Percentiles rank a stretch among this genome's conserved stretches.
Conservation (phyloP, 53 echinoderm and acorn worm genomes). For the Actinopyga echinites region DNA sequence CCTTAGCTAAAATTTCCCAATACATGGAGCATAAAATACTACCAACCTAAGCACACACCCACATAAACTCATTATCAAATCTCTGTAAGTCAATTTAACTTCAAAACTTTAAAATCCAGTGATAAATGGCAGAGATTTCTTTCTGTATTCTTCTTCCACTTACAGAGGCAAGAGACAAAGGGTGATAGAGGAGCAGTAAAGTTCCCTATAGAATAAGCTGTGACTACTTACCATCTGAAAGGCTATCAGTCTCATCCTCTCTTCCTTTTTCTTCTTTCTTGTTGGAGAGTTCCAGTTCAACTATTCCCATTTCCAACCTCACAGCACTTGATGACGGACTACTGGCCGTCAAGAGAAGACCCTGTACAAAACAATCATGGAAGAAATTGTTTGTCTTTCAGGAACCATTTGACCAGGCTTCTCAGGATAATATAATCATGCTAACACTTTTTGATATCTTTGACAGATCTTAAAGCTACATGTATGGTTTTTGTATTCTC, state of each 20-base stretch:
- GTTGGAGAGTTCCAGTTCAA: conserved; percentile 88
- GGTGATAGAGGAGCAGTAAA: too few species aligned
- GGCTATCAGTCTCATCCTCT: conserved; percentile 14
- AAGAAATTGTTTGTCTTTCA: neutral
- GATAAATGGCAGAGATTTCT: neutral
- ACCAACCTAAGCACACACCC: too few species aligned
- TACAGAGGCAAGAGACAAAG: too few species aligned
- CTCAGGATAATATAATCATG: too few species aligned
- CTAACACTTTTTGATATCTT: neutral
- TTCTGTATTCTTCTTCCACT: neutral
- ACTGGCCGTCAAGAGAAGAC: conserved; percentile 87
- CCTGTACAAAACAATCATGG: conserved; percentile 37
- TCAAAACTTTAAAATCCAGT: too few species aligned
- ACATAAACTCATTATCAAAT: too few species aligned
- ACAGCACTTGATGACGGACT: conserved; percentile 93
- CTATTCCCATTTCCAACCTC: conserved; percentile 79
- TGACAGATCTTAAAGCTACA: too few species aligned
- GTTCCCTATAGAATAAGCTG: neutral
- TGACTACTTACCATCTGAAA: neutral
- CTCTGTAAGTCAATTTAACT: too few species aligned
- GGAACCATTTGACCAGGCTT: neutral
- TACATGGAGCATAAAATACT: too few species aligned
- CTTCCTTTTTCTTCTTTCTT: conserved; percentile 28
- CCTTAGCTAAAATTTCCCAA: too few species aligned
- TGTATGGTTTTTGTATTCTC: too few species aligned